Evolutionary conservation across 2,113 vertebrate species (phyloP), one percentile per base, ranked within the genome.

Genomic region (Ploceus nigricollis): DNA sequence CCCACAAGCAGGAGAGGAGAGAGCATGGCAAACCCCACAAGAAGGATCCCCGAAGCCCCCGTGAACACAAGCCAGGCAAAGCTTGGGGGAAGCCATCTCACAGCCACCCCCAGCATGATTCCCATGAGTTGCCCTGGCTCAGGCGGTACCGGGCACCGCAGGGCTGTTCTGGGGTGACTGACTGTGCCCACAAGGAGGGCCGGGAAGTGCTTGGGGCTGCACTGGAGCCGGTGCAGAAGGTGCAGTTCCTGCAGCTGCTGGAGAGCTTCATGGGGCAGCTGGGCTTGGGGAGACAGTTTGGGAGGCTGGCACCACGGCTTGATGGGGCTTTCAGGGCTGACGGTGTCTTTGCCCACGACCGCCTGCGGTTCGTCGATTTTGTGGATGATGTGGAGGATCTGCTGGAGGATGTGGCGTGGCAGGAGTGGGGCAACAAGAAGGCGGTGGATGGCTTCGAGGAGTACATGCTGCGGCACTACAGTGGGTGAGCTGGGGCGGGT

Each of bases 321-420:
- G 65, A 89, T 0, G 97, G 98, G 7, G 99, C 97, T 92, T 99
- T 99, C 22, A 91, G 94, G 4, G 95, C 98, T 1, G 93, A 98
- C 0, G 98, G 98, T 1, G 3, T 98, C 65, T 99, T 99, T 35
- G 95, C 97, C 45, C 99, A 99, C 0, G 97, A 99, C 83, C 98
- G 97, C 73, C 97, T 98, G 79, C 98, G 98, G 54, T 99, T 99
- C 53, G 91, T 96, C 1, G 98, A 99, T 76, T 99, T 99, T 21
- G 98, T 98, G 60, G 99, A 99, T 7, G 98, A 99, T 3, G 56
- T 99, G 89, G 98, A 97, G 19, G 99, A 99, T n/a, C 98, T 99
- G 87, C 96, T 99, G 87, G 99, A 99, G 94, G 99, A 99, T 68
- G 92, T 98, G 96, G 99, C 98, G 0, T 89, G 98, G 90, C 89